Percentiles rank a stretch among this genome's conserved stretches.
phyloP scores from a whole-genome alignment of 2,113 vertebrate genomes.

The Clinocottus analis region DNA sequence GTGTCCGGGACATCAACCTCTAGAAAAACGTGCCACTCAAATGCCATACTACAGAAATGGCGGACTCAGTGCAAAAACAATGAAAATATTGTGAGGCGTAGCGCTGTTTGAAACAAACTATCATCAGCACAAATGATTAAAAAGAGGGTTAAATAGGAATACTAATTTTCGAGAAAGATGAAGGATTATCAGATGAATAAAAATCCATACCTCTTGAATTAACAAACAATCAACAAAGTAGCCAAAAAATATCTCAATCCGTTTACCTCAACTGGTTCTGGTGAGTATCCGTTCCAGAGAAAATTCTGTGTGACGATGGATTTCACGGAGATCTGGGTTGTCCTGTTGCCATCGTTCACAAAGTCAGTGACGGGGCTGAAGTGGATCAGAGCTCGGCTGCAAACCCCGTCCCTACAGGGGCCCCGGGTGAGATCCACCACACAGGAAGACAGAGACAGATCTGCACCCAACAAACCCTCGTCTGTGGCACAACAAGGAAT shows the following conservation, averaged over 20 bases:
- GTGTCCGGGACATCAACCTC: background rate
- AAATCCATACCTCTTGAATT: background rate
- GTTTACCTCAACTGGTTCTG: conserved; percentile 85
- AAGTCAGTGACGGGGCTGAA: conserved; percentile 88
- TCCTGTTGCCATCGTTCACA: conserved; percentile 84
- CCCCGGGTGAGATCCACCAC: conserved; percentile 81
- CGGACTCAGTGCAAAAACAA: background rate
- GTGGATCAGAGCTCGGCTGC: conserved; percentile 79
- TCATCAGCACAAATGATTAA: background rate
- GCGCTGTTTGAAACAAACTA: background rate
- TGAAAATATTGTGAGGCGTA: background rate
- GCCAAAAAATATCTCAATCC: background rate
- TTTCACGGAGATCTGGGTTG: conserved; percentile 80
- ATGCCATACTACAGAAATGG: background rate
- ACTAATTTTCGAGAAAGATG: background rate
- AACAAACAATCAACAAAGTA: background rate
- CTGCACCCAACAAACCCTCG: conserved; percentile 74
- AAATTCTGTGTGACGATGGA: conserved; percentile 84
- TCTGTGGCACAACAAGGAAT: conserved; percentile 47
- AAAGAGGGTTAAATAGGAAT: background rate
- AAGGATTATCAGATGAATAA: background rate
- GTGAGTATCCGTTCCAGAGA: conserved; percentile 89
- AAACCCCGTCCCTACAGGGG: conserved; percentile 82
- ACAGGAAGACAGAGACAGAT: conserved; percentile 90
- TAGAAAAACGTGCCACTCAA: background rate